Conservation (phyloP, 2,113 vertebrate species). For the Urocynchramus pylzowi region DNA sequence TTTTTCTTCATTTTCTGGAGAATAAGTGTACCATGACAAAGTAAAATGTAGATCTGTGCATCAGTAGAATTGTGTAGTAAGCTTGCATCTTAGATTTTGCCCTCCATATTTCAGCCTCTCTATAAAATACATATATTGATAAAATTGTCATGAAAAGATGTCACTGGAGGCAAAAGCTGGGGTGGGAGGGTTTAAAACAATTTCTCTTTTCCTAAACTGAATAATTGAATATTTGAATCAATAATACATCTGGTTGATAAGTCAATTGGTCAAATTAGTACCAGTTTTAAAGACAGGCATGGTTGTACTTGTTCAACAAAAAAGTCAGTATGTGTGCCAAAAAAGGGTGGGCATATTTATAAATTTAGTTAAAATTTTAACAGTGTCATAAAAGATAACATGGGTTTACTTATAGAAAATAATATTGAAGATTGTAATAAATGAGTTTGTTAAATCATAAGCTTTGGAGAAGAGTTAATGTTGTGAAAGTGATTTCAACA, state of each 20-base stretch:
- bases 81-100: not conserved
- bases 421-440: not conserved
- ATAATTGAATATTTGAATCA: not conserved
- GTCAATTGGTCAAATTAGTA: not conserved
- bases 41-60: not conserved
- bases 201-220: not conserved
- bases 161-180: not conserved
- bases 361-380: not conserved
- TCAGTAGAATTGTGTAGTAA: not conserved
- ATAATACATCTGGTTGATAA: not conserved
- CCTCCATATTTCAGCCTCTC: not conserved
- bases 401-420: not conserved
- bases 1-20: not conserved
- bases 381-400: not conserved
- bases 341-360: not conserved
- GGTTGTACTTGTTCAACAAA: not conserved
- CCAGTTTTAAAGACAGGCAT: not conserved
- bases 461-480: not conserved
- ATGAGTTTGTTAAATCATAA: not conserved
- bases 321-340: not conserved
- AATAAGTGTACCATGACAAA: not conserved
- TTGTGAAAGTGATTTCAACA: slow-evolving; percentile 9
- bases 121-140: not conserved
- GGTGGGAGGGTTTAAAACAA: not conserved
- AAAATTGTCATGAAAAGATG: not conserved